Percentiles rank a stretch among this genome's conserved stretches.
Conservation (phyloP, 2,113 vertebrate species). For the Anseranas semipalmata region DNA sequence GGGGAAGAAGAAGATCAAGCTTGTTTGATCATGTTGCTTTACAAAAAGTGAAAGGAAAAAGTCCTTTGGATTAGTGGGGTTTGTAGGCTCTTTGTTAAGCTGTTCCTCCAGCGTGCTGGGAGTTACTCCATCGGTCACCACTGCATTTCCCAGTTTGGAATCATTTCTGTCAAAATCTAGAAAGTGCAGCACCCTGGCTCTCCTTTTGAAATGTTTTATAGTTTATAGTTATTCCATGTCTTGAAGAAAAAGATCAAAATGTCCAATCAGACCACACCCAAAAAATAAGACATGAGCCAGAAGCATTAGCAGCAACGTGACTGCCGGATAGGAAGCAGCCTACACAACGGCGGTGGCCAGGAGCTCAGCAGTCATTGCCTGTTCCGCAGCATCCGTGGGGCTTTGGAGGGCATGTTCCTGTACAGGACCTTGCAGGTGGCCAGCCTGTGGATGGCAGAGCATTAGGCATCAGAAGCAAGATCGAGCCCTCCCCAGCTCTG, state of each 20-base stretch:
- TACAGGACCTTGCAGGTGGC: neutral
- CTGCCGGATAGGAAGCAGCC: rapidly evolving
- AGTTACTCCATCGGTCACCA: neutral
- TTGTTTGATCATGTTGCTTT: neutral
- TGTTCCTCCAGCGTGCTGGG: neutral
- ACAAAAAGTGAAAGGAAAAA: neutral
- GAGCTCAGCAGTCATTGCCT: rapidly evolving
- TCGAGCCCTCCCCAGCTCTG: neutral
- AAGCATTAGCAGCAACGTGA: rapidly evolving
- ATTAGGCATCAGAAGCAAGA: neutral
- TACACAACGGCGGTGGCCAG: rapidly evolving
- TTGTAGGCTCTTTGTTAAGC: neutral
- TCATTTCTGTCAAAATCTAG: neutral
- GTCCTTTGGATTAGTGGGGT: neutral
- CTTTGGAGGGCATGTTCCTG: neutral
- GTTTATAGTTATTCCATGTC: neutral
- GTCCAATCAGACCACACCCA: neutral
- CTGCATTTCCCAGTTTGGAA: neutral
- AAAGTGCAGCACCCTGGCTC: rapidly evolving
- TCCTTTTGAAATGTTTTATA: neutral
- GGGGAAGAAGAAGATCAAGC: neutral
- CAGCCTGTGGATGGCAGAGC: rapidly evolving
- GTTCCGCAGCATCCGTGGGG: rapidly evolving
- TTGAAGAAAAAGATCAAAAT: neutral
- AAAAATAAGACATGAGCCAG: neutral